These are phyloP conservation scores for Eutrigla gurnardus DNA, from an alignment of 2,797 vertebrate species.

Conservation along the genomic window DNA sequence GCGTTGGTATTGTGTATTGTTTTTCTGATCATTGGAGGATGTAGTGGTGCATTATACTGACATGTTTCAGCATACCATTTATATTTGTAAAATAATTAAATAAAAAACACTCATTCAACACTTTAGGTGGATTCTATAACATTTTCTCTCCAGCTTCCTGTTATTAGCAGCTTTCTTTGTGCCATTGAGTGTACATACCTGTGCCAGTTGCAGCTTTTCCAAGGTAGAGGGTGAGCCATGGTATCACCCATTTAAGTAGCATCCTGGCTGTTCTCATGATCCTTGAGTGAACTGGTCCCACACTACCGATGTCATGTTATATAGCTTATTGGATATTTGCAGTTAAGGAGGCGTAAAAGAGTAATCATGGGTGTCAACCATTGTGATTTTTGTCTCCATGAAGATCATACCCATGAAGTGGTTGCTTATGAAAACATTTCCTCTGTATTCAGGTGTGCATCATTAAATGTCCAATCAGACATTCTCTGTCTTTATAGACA, in stretches of 20 bases:
- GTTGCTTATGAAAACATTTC: conserved; percentile 34
- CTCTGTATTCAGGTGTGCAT: neutral
- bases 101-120: conserved; percentile 9
- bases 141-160: too few relatives aligned
- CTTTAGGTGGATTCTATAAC: neutral
- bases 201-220: conserved; percentile 15
- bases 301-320: conserved; percentile 16
- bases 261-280: conserved; percentile 51
- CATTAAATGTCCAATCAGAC: neutral
- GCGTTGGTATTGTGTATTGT: too few relatives aligned
- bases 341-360: conserved; percentile 60
- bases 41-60: too few relatives aligned
- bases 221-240: conserved; percentile 62
- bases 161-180: neutral
- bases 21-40: too few relatives aligned
- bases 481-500: neutral
- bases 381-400: conserved; percentile 23
- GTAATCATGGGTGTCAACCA: conserved; percentile 37
- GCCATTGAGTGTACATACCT: conserved; percentile 50
- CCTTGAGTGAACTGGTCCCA: neutral
- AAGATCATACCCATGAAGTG: conserved; percentile 31
- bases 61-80: neutral
- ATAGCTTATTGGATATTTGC: conserved; percentile 64
- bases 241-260: conserved; percentile 53
- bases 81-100: conserved; percentile 19